These are phyloP conservation scores for Desmodus rotundus DNA, from an alignment of 2,113 vertebrate genomes.

Conservation along the genomic window DNA sequence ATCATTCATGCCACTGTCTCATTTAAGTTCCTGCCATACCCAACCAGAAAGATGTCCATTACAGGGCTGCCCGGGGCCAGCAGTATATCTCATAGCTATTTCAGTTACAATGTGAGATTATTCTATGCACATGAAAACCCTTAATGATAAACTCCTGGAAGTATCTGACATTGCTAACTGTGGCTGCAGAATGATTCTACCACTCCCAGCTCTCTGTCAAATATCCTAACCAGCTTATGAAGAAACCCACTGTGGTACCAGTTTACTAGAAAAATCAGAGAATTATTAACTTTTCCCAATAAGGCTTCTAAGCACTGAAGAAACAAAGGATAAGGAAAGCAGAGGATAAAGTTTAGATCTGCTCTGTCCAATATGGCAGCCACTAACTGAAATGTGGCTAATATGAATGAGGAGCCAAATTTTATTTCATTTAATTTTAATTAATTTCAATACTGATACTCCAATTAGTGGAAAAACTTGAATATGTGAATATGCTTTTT, in stretches of 20 bases:
- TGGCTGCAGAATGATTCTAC: background rate
- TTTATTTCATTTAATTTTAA: conserved; percentile 12
- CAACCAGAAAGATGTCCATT: background rate
- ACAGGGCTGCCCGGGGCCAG: background rate
- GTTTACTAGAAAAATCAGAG: conserved; percentile 12
- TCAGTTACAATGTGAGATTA: background rate
- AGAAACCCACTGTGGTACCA: background rate
- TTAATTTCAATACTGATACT: background rate
- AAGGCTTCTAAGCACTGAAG: background rate
- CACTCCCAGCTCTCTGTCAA: background rate
- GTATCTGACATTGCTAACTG: background rate
- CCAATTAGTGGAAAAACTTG: background rate
- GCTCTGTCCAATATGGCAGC: background rate
- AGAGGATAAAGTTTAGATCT: background rate
- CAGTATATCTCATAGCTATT: background rate
- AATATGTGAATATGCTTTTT: background rate
- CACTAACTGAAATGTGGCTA: background rate
- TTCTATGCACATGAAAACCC: background rate
- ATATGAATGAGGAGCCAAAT: background rate
- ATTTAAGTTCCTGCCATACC: background rate
- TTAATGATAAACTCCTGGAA: background rate
- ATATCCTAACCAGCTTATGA: background rate
- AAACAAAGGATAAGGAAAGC: conserved; percentile 25
- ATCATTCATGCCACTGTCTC: background rate
- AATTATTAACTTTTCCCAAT: background rate